A percentile compares a stretch with the other conserved stretches of the same genome.
Conservation (phyloP, 2,113 vertebrate species). For the Calonectris borealis region DNA sequence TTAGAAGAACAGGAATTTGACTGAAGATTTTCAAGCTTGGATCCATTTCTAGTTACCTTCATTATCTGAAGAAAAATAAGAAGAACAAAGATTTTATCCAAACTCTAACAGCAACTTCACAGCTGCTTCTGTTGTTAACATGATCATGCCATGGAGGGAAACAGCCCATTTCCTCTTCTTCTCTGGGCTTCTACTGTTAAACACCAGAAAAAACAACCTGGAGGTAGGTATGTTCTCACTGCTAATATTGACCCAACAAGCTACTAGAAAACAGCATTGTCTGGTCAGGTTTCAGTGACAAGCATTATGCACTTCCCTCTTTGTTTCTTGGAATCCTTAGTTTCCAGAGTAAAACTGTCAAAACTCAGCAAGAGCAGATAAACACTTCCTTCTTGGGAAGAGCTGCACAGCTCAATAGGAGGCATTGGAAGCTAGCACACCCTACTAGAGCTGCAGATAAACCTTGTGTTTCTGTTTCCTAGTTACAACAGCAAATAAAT, state of each 20-base stretch:
- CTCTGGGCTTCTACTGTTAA: not conserved
- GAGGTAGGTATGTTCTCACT: not conserved
- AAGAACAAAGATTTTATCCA: not conserved
- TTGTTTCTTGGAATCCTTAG: not conserved
- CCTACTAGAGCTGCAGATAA: not conserved
- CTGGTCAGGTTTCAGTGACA: not conserved
- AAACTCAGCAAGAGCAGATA: not conserved
- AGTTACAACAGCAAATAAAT: not conserved
- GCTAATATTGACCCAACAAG: rapidly evolving
- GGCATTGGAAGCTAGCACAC: not conserved
- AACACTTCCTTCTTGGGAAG: not conserved
- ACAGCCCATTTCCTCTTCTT: not conserved
- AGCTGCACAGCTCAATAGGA: not conserved
- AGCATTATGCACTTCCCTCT: not conserved
- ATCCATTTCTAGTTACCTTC: not conserved
- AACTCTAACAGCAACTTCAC: not conserved
- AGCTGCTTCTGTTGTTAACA: not conserved
- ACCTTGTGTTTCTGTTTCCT: not conserved
- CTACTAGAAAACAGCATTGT: not conserved
- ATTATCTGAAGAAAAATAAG: not conserved
- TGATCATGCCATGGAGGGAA: not conserved
- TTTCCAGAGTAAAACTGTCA: not conserved
- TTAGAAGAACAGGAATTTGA: not conserved
- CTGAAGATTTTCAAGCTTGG: not conserved
- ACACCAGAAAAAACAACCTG: not conserved